Conservation (phyloP, 30 jellyfish, hydroid and myxozoan genomes). For the Hydractinia echinata region DNA sequence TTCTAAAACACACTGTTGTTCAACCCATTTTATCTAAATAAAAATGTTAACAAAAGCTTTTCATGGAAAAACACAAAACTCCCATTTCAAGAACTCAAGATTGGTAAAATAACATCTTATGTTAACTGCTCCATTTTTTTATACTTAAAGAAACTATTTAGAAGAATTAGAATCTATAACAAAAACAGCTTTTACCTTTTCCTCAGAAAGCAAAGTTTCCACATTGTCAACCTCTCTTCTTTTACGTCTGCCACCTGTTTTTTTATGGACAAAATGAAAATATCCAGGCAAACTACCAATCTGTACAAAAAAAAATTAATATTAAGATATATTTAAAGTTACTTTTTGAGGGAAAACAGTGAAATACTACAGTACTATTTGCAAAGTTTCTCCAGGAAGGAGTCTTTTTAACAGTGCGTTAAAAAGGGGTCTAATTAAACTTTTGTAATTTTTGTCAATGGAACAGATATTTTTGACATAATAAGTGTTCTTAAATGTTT, state of each 20-base stretch:
- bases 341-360: too few relatives aligned
- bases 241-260: conserved; percentile 42
- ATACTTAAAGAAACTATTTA: too few relatives aligned
- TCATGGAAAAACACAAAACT: background rate
- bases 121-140: too few relatives aligned
- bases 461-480: too few relatives aligned
- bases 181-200: conserved; percentile 44
- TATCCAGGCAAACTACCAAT: conserved; percentile 95
- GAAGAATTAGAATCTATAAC: too few relatives aligned
- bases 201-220: conserved; percentile 66
- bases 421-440: too few relatives aligned
- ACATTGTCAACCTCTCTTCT: conserved; percentile 61
- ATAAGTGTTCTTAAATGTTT: too few relatives aligned
- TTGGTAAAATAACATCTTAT: background rate
- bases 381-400: too few relatives aligned
- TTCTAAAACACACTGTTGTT: conserved; percentile 90
- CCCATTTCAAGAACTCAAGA: background rate
- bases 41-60: background rate
- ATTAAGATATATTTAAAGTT: background rate
- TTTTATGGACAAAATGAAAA: conserved; percentile 73
- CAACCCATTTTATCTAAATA: conserved; percentile 89
- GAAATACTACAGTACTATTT: too few relatives aligned
- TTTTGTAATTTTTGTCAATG: too few relatives aligned
- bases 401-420: too few relatives aligned
- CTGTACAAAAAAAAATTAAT: conserved; percentile 23